phyloP scores from a whole-genome alignment of 2,113 vertebrate species.

The Syngnathus scovelli region DNA sequence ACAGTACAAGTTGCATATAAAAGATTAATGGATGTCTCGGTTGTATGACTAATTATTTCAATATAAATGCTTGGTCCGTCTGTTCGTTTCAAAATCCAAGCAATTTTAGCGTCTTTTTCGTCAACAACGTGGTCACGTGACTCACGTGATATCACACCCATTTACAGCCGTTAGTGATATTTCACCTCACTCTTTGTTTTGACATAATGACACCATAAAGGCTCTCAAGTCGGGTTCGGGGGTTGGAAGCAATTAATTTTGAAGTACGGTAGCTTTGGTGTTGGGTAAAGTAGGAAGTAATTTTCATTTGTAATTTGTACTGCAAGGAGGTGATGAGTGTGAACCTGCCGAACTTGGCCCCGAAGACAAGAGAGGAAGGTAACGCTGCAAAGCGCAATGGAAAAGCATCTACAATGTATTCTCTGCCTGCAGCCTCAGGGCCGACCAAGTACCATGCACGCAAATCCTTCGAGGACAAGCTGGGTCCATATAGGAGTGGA shows the following conservation, averaged over 20 bases:
- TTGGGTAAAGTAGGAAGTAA: not conserved
- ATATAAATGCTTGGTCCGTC: not conserved
- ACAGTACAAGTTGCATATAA: too few species aligned
- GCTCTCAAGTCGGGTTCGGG: not conserved
- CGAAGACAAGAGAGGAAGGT: not conserved
- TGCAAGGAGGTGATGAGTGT: not conserved
- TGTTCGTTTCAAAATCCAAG: not conserved
- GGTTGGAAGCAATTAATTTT: not conserved
- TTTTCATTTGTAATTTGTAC: not conserved
- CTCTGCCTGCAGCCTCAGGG: not conserved
- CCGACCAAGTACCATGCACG: not conserved
- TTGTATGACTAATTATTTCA: too few species aligned
- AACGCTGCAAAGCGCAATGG: not conserved
- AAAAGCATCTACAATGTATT: not conserved
- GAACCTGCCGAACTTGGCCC: not conserved
- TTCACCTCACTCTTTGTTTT: constrained; percentile 2
- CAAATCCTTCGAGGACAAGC: not conserved
- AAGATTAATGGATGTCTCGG: too few species aligned
- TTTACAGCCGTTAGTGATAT: constrained; percentile 1
- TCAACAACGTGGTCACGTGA: constrained; percentile 1
- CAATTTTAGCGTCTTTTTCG: not conserved
- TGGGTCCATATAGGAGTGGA: not conserved
- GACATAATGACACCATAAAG: constrained; percentile 7
- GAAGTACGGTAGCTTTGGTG: not conserved
- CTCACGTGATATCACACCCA: constrained; percentile 8